Evolutionary conservation across 2,113 vertebrate genomes (phyloP), one percentile per base, ranked within the genome.

Genomic region (Mesocricetus auratus): DNA sequence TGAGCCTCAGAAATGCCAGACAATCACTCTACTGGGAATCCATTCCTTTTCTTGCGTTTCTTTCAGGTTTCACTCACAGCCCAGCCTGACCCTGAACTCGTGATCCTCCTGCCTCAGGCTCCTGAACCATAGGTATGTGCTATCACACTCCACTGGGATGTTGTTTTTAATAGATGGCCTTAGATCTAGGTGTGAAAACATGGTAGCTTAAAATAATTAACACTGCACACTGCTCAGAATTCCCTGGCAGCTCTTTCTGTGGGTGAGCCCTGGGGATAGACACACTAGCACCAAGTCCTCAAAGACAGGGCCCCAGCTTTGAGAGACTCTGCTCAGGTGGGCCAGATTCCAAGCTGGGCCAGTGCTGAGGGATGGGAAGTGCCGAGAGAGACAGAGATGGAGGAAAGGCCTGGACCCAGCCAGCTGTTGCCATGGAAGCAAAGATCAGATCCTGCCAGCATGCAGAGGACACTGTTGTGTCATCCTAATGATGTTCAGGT

Each of bases 391-490:
- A 31, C 45, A n/a, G 64, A 24, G 10, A 69, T 53, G 19, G 81
- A 5, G 39, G 39, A 15, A 64, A 39, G 42, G 56, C n/a, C 22
- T 66, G 36, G 60, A 82, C 45, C 33, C 42, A 58, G n/a, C 4
- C 33, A 73, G 66, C 53, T n/a, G 86, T 78, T 71, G 33, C 85
- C 85, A 36, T 31, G 17, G 21, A 73, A 12, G 69, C 50, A 62
- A 53, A 60, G 22, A 5, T 36, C 83, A 56, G 47, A 82, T 7
- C 1, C 50, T 12, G 9, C 29, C 47, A 0, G 0, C 2, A 16
- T 31, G 39, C 29, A 12, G 66, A 36, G 42, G 45, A 68, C 60
- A 39, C 1, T 33, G 60, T 29, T 58, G 12, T 31, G 56, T 17
- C 42, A 47, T 2, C 7, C 5, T 68, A 47, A 66, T 56, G 69